Base-by-base conservation (phyloP, 2,113 vertebrate species). In the Hyperopisus bebe region DNA sequence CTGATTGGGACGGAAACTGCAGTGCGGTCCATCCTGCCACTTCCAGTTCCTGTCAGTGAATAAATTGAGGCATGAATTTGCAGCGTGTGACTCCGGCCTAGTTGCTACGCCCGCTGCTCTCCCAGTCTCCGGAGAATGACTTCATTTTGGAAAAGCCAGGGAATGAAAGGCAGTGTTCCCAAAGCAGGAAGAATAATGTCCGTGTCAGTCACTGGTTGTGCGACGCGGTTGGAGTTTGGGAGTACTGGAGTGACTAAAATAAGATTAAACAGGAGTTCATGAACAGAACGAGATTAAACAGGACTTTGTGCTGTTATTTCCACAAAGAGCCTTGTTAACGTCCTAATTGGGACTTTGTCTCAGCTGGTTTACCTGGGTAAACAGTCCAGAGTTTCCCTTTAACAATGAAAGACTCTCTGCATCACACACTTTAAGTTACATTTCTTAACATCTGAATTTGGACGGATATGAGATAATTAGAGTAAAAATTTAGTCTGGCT, bases 1-100 rank as follows among this genome's bases (percentile, higher is more conserved):
- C 86, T 86, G 31, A 46, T 58, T 85, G 31, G 58, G 21, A 53
- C 58, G 89, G 87, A 90, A 91, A 89, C 13, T 15, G n/a, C 3
- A 2, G 24, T 58, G 15, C 10, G 53, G 24, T 27, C 84, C 13
- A 11, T 24, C 31, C 31, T 10, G 50, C 31, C 17, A 47, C 48
- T 11, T 85, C 35, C 6, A 44, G 70, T 27, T 62, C 48, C 74
- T 82, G 89, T 91, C 89, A 91, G 27, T 89, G 53, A 31, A 31
- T 39, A 35, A 88, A 90, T 55, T 90, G 90, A 55, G 17, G 80
- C 87, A 48, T 47, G 58, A 84, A 89, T 90, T 91, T 90, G 89
- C n/a, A 82, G 70, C 3, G 86, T 87, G 87, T n/a, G 50, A 48
- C 84, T 39, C 31, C 44, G 48, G 90, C 80, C 24, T 19, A 21